Evolutionary conservation across 1,140 invertebrate species (phyloP).

Genomic region (Charaxes varanes): DNA sequence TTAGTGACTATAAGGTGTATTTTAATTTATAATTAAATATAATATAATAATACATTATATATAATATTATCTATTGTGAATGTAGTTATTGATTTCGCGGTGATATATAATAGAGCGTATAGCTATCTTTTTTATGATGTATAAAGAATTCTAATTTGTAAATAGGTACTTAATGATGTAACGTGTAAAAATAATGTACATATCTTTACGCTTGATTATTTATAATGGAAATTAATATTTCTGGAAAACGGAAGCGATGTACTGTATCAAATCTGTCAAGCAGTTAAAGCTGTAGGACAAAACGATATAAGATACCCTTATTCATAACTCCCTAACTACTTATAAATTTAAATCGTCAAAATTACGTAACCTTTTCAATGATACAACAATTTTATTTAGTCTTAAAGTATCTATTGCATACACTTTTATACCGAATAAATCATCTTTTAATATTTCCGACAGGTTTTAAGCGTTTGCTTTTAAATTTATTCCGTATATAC

Average conservation of each 20-base stretch:
- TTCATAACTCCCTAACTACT: no score
- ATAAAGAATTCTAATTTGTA: slow-evolving; percentile 74
- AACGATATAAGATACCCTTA: neutral
- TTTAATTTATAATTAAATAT: slow-evolving; percentile 60
- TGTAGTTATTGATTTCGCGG: slow-evolving; percentile 71
- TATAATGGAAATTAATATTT: slow-evolving; percentile 60
- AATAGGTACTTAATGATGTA: slow-evolving; percentile 72
- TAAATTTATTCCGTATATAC: slow-evolving; percentile 12
- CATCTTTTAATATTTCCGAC: no score
- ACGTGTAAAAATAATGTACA: slow-evolving; percentile 73
- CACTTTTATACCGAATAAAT: no score
- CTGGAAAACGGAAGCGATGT: slow-evolving; percentile 45
- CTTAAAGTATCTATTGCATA: no score
- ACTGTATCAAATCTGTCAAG: slow-evolving; percentile 36
- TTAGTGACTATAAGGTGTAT: slow-evolving; percentile 64
- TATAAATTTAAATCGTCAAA: no score
- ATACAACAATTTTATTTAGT: no score
- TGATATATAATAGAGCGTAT: slow-evolving; percentile 69
- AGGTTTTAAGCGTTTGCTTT: neutral
- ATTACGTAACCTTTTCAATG: no score
- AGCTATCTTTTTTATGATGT: slow-evolving; percentile 72
- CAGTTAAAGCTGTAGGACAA: slow-evolving; percentile 24
- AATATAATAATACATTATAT: slow-evolving; percentile 40
- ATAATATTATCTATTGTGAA: slow-evolving; percentile 65
- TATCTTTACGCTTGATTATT: slow-evolving; percentile 73